Evolutionary conservation across 2,113 vertebrate genomes (phyloP).

Genomic region (Urocolius indicus): DNA sequence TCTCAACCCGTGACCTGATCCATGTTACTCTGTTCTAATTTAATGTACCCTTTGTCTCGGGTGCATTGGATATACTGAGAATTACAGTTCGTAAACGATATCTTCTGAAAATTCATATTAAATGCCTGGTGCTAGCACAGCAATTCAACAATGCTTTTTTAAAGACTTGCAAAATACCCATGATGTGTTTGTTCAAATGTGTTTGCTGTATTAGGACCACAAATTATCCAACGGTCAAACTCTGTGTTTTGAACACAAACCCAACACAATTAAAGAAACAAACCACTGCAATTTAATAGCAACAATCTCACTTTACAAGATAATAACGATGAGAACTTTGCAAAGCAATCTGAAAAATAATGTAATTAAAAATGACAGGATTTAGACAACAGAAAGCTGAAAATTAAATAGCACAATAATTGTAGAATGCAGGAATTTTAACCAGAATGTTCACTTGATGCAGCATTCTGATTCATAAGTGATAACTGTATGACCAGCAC

Average conservation of each 20-base stretch:
- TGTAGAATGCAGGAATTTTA: neutral
- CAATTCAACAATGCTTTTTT: neutral
- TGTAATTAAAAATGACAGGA: neutral
- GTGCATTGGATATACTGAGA: neutral
- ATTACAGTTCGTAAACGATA: neutral
- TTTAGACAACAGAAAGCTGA: conserved; percentile 28
- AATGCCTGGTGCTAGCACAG: neutral
- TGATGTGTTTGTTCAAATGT: neutral
- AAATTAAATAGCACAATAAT: conserved; percentile 40
- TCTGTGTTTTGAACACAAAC: neutral
- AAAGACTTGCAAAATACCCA: neutral
- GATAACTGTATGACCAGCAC: neutral
- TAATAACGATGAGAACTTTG: neutral
- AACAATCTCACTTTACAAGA: conserved; percentile 60
- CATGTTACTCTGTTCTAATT: neutral
- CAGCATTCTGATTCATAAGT: conserved; percentile 1
- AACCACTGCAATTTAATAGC: conserved; percentile 60
- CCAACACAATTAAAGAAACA: conserved; percentile 49
- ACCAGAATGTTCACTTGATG: neutral
- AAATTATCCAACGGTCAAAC: neutral
- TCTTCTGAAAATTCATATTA: neutral
- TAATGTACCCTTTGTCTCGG: neutral
- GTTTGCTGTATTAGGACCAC: neutral
- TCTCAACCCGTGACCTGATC: neutral
- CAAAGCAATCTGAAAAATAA: conserved; percentile 28